These are phyloP conservation scores for Fratercula arctica DNA, from an alignment of 2,797 vertebrate species.

Conservation along the genomic window DNA sequence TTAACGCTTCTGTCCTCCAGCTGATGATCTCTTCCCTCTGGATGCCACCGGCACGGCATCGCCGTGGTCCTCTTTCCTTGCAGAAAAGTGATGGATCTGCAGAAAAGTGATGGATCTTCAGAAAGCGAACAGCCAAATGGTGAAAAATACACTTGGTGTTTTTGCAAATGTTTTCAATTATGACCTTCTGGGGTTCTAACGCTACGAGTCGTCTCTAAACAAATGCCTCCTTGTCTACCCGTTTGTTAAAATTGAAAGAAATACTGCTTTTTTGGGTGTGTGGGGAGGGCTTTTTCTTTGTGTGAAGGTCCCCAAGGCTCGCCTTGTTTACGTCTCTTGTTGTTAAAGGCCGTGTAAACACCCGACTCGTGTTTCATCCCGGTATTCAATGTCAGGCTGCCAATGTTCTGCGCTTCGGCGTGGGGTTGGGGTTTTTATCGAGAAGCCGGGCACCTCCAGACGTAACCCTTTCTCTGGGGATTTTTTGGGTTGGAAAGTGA, in stretches of 20 bases:
- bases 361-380: not conserved
- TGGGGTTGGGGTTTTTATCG: not conserved
- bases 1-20: not conserved
- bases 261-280: not conserved
- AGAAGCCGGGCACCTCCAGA: not conserved
- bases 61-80: not conserved
- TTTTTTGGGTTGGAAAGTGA: not conserved
- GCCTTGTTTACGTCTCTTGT: not conserved
- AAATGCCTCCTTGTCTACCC: not conserved
- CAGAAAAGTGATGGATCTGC: no score
- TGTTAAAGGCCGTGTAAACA: not conserved
- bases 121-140: not conserved
- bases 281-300: not conserved
- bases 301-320: not conserved
- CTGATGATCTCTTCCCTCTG: not conserved
- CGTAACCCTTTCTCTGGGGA: not conserved
- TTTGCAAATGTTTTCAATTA: not conserved
- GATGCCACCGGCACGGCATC: not conserved
- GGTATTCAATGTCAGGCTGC: not conserved
- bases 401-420: not conserved
- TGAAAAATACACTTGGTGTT: no score
- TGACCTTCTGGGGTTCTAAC: not conserved
- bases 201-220: fast-evolving
- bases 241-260: not conserved
- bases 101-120: no score